These are phyloP conservation scores for Nasonia vitripennis DNA, from an alignment of 1,140 invertebrate species.

Conservation along the genomic window DNA sequence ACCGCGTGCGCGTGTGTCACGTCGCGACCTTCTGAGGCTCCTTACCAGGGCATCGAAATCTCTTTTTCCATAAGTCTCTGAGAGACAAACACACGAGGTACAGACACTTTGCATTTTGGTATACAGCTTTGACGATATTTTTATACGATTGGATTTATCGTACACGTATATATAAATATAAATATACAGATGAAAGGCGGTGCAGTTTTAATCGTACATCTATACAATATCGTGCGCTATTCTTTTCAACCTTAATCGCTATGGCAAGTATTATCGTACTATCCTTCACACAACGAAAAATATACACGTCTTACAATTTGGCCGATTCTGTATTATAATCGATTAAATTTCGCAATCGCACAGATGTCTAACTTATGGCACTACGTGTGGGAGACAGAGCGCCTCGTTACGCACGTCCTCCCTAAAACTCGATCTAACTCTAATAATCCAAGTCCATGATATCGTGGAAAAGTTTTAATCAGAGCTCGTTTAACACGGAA, in stretches of 20 bases:
- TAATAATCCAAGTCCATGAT: conserved; percentile 20
- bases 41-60: conserved; percentile 39
- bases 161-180: conserved; percentile 15
- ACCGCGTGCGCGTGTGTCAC: conserved; percentile 2
- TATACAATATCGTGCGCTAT: conserved; percentile 22
- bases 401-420: neutral
- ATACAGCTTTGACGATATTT: conserved; percentile 44
- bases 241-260: conserved; percentile 20
- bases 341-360: neutral
- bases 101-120: conserved; percentile 43
- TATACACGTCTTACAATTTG: neutral
- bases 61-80: conserved; percentile 19
- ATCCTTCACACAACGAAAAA: neutral
- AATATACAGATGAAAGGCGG: conserved; percentile 36
- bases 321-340: no score
- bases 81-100: neutral
- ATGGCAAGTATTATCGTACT: neutral
- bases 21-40: neutral
- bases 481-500: neutral
- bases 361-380: conserved; percentile 18
- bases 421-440: conserved; percentile 17
- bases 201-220: conserved; percentile 12
- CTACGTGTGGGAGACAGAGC: neutral
- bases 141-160: conserved; percentile 12
- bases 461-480: neutral